Evolutionary conservation across 1,140 invertebrate species (phyloP).

Genomic region (Micrasema minimum): DNA sequence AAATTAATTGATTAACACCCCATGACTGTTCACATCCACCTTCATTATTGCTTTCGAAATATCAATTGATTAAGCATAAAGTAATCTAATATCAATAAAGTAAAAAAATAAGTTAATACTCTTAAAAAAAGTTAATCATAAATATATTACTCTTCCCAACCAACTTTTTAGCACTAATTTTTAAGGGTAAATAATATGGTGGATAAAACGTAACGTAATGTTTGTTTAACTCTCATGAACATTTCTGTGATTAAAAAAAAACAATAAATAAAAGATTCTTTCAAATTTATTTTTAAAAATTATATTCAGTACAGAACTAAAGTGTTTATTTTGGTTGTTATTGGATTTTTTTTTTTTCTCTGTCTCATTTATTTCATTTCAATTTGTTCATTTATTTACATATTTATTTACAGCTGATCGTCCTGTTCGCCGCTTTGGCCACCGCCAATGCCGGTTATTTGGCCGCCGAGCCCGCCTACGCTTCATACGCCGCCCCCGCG

Average conservation of each 20-base stretch:
- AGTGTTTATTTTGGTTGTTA: neutral
- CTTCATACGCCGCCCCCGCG: conserved; percentile 47
- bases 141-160: no score
- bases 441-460: conserved; percentile 60
- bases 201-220: no score
- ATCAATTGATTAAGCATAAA: no score
- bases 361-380: no score
- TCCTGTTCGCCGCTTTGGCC: conserved; percentile 61
- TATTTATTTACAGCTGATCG: conserved; percentile 57
- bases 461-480: conserved; percentile 55
- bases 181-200: no score
- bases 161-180: no score
- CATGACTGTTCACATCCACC: neutral
- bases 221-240: neutral
- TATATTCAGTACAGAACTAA: neutral
- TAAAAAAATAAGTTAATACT: no score
- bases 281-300: neutral
- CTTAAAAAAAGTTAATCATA: no score
- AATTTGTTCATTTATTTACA: no score
- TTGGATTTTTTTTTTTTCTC: no score
- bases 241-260: neutral
- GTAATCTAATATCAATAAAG: no score
- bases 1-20: neutral
- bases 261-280: neutral
- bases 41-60: neutral